These are phyloP conservation scores for Pyralis farinalis DNA, from an alignment of 2,888 invertebrate species.

Conservation along the genomic window DNA sequence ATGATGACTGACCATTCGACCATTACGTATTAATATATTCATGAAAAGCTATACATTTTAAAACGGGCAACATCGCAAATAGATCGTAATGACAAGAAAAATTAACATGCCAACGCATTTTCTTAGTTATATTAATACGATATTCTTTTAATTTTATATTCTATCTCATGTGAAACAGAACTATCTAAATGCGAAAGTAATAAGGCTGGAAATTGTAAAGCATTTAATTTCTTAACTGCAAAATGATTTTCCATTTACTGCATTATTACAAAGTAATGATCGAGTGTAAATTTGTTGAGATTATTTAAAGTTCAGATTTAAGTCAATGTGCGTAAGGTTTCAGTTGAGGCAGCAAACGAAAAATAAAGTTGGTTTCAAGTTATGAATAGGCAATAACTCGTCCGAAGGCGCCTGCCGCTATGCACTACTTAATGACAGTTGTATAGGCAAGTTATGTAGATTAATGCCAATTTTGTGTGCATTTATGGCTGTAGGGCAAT, in stretches of 20 bases:
- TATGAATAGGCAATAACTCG: conserved; percentile 65
- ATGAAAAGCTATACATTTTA: conserved; percentile 40
- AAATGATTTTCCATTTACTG: not conserved
- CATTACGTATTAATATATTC: conserved; percentile 39
- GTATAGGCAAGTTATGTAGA: conserved; percentile 58
- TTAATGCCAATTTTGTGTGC: conserved; percentile 55
- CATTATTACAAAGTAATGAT: not conserved
- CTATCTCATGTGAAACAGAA: too few species aligned
- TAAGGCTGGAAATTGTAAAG: not conserved
- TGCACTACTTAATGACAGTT: conserved; percentile 61
- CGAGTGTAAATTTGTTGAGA: not conserved
- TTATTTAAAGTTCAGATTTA: not conserved
- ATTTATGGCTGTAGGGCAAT: conserved; percentile 18
- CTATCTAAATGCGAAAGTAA: not conserved
- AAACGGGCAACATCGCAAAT: conserved; percentile 44
- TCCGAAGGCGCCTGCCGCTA: conserved; percentile 48
- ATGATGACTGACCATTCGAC: conserved; percentile 1
- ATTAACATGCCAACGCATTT: too few species aligned
- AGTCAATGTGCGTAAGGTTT: not conserved
- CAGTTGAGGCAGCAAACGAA: too few species aligned
- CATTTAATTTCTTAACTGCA: not conserved
- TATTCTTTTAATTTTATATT: too few species aligned
- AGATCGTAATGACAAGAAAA: conserved; percentile 41
- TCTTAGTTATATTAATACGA: too few species aligned
- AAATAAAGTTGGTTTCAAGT: conserved; percentile 12